Base-by-base conservation (phyloP, 92 coral and sea anemone species). In the Montipora capitata region DNA sequence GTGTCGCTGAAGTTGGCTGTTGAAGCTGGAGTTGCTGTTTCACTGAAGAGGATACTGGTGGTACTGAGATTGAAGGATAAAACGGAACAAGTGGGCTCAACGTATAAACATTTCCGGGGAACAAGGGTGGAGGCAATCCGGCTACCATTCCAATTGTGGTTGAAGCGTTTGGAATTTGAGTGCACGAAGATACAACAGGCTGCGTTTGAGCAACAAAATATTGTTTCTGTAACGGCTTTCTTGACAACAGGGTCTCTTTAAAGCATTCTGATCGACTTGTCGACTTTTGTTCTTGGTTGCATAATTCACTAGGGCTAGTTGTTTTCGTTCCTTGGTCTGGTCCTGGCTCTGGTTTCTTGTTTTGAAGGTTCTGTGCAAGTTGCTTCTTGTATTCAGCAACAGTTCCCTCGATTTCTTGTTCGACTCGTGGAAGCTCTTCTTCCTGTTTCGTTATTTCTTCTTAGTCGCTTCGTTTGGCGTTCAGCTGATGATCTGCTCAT, bases 161-260 rank as follows among this genome's bases (percentile, higher is more conserved):
- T 13, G 64, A 65, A 45, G 6, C 49, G 8, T 1, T 67, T 15
- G 20, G 74, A 45, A 44, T 15, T 40, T 9, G 82, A n/a, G 72
- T 62, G 41, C 35, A 2, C 72, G 41, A 78, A 40, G 82, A 62
- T 44, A 78, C 71, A 78, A 78, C 82, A 63, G 82, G 58, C 72
- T 61, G 82, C 59, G 5, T 62, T 61, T 78, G 82, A 78, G 38
- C 71, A 78, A 45, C 82, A 62, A 45, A 78, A 78, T 78, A 4
- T 78, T 61, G 82, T 78, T 78, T 66, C 40, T 14, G 14, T 35
- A 40, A 2, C 69, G 18, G 43, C 20, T 78, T 71, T 43, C 42
- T 78, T 5, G 18, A 76, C 68, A 40, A 54, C 68, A 38, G 75
- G 52, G 49, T 40, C 75, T 70, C 75, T 40, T 70, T 70, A 10